Evolutionary conservation across 2,797 vertebrate genomes (phyloP).

Genomic region (Fundulus diaphanus): DNA sequence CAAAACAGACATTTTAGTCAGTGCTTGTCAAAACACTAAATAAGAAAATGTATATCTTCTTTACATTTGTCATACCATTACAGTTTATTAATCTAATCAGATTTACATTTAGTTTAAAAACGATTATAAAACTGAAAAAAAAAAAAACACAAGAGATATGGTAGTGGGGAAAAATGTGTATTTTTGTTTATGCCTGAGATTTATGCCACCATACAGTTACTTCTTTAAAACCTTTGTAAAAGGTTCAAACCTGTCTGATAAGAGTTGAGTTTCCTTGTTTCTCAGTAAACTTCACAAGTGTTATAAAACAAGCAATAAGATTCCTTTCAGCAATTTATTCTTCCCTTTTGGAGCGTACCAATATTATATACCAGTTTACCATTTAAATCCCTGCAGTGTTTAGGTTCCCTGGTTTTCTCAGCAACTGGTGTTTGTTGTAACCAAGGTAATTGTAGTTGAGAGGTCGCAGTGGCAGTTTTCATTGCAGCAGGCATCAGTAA

Average conservation of each 20-base stretch:
- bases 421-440: constrained; percentile 53
- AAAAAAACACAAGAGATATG: not conserved
- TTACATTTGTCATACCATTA: not conserved
- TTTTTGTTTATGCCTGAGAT: not conserved
- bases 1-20: too few species aligned
- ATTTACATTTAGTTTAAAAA: constrained; percentile 10
- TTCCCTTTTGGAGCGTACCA: constrained; percentile 1
- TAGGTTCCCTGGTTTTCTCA: constrained; percentile 10
- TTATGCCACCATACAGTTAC: not conserved
- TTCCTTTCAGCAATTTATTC: constrained; percentile 6
- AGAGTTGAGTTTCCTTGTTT: not conserved
- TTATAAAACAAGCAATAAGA: constrained; percentile 11
- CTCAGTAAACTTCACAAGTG: not conserved
- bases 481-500: constrained; percentile 45
- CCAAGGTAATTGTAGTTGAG: constrained; percentile 60
- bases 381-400: constrained; percentile 23
- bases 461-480: constrained; percentile 59
- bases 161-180: not conserved
- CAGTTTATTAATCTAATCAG: not conserved
- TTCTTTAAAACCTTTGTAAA: constrained; percentile 1
- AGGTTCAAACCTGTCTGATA: not conserved
- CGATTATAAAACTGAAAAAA: not conserved
- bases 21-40: not conserved
- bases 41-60: not conserved
- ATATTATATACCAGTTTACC: constrained; percentile 29